Evolutionary conservation across 2,113 vertebrate species (phyloP), one percentile per base, ranked within the genome.

Genomic region (Arothron firmamentum): DNA sequence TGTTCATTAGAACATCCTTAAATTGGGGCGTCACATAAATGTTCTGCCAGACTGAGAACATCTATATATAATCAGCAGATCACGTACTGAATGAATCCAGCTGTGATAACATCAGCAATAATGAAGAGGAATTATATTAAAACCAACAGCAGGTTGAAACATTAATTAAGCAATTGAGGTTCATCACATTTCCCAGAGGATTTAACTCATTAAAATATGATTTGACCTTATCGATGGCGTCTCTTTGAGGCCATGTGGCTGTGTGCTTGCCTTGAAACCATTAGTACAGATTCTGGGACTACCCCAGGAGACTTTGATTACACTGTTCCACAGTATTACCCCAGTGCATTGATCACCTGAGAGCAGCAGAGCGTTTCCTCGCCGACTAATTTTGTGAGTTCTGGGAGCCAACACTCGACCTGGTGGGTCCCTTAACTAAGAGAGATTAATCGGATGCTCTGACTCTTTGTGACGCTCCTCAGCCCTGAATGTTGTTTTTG

Each of bases 221-320:
- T 34, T 54, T 73, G 68, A 73, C 69, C 76, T 79, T 68, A 73
- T 78, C 62, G 61, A 17, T 23, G 38, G 23, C 23, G 38, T 15
- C 25, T 46, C 14, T 48, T 18, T 21, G 51, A 67, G 19, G 51
- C n/a, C 48, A 1, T 2, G 38, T 25, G 47, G 0, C 31, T 21
- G 20, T 48, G 23, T 10, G 12, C 34, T 60, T 46, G 49, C 34
- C 67, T 67, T 42, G 43, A 52, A 6, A 18, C 25, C 52, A 49
- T 62, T 0, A 25, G 14, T 19, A 6, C 21, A 34, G 34, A 20
- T 16, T 18, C 11, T 61, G 41, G 25, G 21, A 38, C 55, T 43
- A 19, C 49, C 16, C 54, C 58, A 41, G 4, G 56, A 46, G 38
- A 28, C 43, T 10, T 0, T 53, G 66, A 76, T 65, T 76, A 59